phyloP scores from a whole-genome alignment of 2,888 invertebrate genomes.

The Himalopsyche tibetana region DNA sequence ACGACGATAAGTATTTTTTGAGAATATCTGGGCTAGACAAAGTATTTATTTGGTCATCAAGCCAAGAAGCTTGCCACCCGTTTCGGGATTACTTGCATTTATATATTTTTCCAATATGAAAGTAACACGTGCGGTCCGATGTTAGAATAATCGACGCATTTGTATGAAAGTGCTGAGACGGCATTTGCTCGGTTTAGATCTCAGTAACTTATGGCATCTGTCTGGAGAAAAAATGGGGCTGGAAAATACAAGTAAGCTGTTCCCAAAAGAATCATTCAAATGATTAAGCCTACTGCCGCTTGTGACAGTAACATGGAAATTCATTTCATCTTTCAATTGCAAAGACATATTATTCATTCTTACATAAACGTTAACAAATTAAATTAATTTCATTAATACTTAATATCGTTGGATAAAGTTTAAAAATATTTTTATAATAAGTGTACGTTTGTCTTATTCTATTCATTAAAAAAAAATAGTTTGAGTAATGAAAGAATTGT shows the following conservation, averaged over 20 bases:
- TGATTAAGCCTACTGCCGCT: not conserved
- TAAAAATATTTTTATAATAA: too few relatives aligned
- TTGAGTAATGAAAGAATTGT: too few relatives aligned
- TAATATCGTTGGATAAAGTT: too few relatives aligned
- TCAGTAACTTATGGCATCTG: slow-evolving; percentile 15
- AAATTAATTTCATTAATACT: too few relatives aligned
- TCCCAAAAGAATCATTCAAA: not conserved
- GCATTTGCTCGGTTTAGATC: slow-evolving; percentile 5
- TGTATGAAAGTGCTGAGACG: slow-evolving; percentile 14
- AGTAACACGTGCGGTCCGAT: slow-evolving; percentile 25
- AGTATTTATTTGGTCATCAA: slow-evolving; percentile 17
- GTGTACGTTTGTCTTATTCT: too few relatives aligned
- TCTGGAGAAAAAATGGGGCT: slow-evolving; percentile 8
- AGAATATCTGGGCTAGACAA: slow-evolving; percentile 21
- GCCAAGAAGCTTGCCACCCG: not conserved
- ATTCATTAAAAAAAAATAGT: too few relatives aligned
- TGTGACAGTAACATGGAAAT: not conserved
- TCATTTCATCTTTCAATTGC: not conserved
- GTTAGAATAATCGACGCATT: slow-evolving; percentile 34
- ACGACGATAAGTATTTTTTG: not conserved
- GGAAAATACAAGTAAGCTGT: slow-evolving; percentile 21
- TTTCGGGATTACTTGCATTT: not conserved
- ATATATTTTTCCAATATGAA: slow-evolving; percentile 34
- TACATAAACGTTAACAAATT: too few relatives aligned
- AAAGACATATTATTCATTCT: too few relatives aligned